Evolutionary conservation across 1,140 invertebrate species (phyloP).

Genomic region (Lucilia cuprina): DNA sequence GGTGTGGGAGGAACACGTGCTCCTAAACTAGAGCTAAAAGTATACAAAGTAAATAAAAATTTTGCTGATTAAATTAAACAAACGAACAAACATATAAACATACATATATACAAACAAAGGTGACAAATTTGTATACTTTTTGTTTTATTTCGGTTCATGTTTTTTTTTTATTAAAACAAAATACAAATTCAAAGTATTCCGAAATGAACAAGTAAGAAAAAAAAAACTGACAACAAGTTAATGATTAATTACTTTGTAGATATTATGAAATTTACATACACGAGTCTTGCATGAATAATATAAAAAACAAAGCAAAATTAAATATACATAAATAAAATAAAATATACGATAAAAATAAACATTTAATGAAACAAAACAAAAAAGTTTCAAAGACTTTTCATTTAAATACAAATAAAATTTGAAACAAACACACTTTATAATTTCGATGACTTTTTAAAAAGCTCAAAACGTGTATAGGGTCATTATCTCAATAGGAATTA

Average conservation of each 20-base stretch:
- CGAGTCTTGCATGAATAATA: not conserved
- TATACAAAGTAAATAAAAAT: not conserved
- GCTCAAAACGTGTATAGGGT: too few species aligned
- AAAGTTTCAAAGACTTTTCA: too few species aligned
- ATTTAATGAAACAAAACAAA: too few species aligned
- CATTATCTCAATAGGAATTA: too few species aligned
- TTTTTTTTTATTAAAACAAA: not conserved
- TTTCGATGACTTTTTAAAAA: too few species aligned
- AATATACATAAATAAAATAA: too few species aligned
- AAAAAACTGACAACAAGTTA: constrained; percentile 6
- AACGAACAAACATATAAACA: constrained; percentile 11
- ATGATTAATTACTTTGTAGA: constrained; percentile 18
- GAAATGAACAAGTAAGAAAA: not conserved
- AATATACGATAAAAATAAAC: too few species aligned
- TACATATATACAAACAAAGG: not conserved
- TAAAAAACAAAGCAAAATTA: too few species aligned
- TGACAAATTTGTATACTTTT: not conserved
- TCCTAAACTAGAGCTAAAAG: not conserved
- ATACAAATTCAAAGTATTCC: not conserved
- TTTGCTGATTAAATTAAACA: constrained; percentile 25
- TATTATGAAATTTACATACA: constrained; percentile 28
- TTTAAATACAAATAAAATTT: too few species aligned
- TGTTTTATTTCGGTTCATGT: not conserved
- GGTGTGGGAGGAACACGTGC: constrained; percentile 20
- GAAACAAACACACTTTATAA: too few species aligned